phyloP scores from a whole-genome alignment of 2,888 invertebrate species.

The Latrodectus hesperus region DNA sequence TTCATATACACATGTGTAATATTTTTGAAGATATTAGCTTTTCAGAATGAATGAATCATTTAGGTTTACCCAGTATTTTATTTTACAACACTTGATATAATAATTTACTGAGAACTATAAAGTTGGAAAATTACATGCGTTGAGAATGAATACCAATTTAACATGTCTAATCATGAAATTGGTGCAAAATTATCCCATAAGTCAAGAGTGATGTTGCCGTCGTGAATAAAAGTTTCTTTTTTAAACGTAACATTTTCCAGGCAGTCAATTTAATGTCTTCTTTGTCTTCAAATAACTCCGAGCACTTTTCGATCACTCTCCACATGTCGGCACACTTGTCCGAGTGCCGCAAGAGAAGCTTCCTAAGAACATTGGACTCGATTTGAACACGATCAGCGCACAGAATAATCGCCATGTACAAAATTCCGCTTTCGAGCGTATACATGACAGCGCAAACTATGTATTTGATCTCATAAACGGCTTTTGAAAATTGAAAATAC shows the following conservation, averaged over 20 bases:
- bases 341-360: slow-evolving; percentile 21
- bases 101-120: too few species aligned
- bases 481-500: slow-evolving; percentile 50
- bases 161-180: slow-evolving; percentile 20
- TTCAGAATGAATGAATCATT: too few species aligned
- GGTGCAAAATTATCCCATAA: slow-evolving; percentile 46
- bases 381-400: slow-evolving; percentile 35
- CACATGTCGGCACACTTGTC: slow-evolving; percentile 6
- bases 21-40: too few species aligned
- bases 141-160: too few species aligned
- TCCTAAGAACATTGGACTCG: slow-evolving; percentile 36
- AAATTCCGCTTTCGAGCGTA: slow-evolving; percentile 11
- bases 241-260: slow-evolving; percentile 57
- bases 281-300: slow-evolving; percentile 54
- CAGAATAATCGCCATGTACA: slow-evolving; percentile 35
- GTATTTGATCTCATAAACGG: slow-evolving; percentile 33
- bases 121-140: too few species aligned
- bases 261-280: slow-evolving; percentile 52
- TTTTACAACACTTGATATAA: too few species aligned
- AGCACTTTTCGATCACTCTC: slow-evolving; percentile 41
- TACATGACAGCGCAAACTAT: slow-evolving; percentile 39
- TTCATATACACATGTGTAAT: too few species aligned
- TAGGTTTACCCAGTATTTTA: too few species aligned
- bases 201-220: slow-evolving; percentile 40
- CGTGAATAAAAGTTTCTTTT: slow-evolving; percentile 53